Percentiles rank a stretch among this genome's conserved stretches.
Conservation (phyloP, 1,140 invertebrate species). For the Drosophila ficusphila region DNA sequence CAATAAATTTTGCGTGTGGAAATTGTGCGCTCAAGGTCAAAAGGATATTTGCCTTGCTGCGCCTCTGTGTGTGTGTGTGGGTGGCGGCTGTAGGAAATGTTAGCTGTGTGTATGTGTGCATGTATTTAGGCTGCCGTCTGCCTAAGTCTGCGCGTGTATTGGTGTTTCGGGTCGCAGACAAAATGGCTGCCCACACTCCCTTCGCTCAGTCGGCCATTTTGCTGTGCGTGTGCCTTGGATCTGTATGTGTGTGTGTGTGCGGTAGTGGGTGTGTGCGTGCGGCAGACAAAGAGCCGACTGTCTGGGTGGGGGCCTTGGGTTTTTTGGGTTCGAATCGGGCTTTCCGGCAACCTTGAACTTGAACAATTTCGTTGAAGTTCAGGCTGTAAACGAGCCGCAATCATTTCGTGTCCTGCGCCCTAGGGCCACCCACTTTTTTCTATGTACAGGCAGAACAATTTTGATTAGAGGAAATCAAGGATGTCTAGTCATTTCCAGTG, state of each 20-base stretch:
- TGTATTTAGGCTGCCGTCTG: conserved; percentile 33
- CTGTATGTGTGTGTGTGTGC: conserved; percentile 2
- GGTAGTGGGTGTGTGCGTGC: conserved; percentile 37
- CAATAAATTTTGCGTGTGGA: conserved; percentile 83
- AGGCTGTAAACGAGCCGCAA: conserved; percentile 57
- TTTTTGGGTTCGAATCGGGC: conserved; percentile 37
- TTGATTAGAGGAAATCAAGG: background rate
- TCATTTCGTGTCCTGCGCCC: conserved; percentile 33
- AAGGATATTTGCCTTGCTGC: conserved; percentile 77
- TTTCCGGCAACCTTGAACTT: conserved; percentile 82
- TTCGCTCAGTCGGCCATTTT: conserved; percentile 36
- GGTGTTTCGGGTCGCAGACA: conserved; percentile 40
- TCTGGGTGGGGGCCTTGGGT: conserved; percentile 23
- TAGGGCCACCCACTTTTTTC: background rate
- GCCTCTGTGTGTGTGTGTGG: conserved; percentile 18
- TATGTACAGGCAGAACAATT: background rate
- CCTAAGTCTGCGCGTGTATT: conserved; percentile 18
- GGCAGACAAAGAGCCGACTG: conserved; percentile 63
- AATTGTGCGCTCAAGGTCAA: conserved; percentile 83
- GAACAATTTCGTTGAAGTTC: conserved; percentile 69
- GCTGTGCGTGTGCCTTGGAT: conserved; percentile 14
- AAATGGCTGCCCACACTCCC: conserved; percentile 62
- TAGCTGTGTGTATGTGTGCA: conserved; percentile 17
- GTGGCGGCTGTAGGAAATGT: conserved; percentile 64
- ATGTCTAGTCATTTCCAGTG: no score